Base-by-base conservation (phyloP, 92 coral and sea anemone genomes). In the Phenganax subtilis region DNA sequence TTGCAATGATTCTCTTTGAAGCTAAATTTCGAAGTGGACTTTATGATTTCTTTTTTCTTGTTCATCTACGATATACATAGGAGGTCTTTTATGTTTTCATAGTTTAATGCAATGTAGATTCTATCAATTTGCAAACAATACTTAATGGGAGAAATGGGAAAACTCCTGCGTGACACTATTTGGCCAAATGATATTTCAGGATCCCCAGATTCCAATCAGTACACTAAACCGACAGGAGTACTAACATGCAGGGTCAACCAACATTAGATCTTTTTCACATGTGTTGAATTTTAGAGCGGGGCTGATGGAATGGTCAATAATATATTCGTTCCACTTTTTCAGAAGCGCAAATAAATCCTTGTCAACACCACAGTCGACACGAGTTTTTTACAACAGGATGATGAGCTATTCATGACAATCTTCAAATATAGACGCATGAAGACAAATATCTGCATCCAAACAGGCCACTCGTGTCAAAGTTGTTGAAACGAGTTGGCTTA, bases 311-410 rank as follows among this genome's bases (percentile, higher is more conserved):
- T 61, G 67, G n/a, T 61, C 27, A 15, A 28, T 61, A 28, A 64
- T 64, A 64, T 64, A 64, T 68, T 10, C 53, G 17, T 61, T 68
- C 73, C 73, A 68, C 53, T 68, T 68, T 68, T 68, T 12, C 73
- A 0, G 10, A 68, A 28, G 73, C 53, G 52, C 73, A 68, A 68
- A 68, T 68, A 30, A 30, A 68, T 68, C 73, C 12, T 30, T 68
- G 73, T 68, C 73, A 68, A 30, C 53, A 68, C 73, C 47, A 37
- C 47, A 37, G 47, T 37, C 47, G 47, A 37, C 47, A 37, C 47
- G 47, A 30, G 54, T 53, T 68, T 29, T 28, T 12, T 10, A 0
- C 12, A 68, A 2, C 51, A 37, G n/a, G 53, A 16, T 68, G 73
- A 8, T 68, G 73, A 68, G 44, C 30, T 37, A 53, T 68, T 30